Base-by-base conservation (phyloP, 2,113 vertebrate species). In the Plotosus lineatus region DNA sequence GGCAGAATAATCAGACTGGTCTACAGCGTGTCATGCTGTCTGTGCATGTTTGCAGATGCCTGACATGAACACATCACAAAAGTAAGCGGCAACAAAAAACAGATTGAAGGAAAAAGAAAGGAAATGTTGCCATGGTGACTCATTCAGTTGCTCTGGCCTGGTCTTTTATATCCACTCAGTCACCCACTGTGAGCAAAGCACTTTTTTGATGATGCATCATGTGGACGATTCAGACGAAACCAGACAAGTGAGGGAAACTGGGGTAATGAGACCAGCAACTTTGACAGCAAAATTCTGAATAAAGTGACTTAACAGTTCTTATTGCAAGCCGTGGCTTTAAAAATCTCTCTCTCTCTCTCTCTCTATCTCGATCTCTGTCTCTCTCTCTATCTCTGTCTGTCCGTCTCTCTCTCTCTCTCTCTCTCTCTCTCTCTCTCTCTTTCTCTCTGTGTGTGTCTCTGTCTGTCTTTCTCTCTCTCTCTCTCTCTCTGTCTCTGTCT, bases 41-140 rank as follows among this genome's bases (percentile, higher is more conserved):
- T 50, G 26, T 40, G 69, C 44, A 14, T 50, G 61, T 58, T 73
- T 50, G 65, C 40, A 50, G 56, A 61, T 75, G 61, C 61, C 8
- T 23, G 42, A 48, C 78, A 77, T 72, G 17, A 78, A 36, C 50
- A 38, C 10, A 75, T 78, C 38, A 80, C 9, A 4, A 74, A 83
- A 83, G 83, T 66, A 26, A 60, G 73, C 46, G 46, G 23, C 58
- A 48, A 60, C 50, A 73, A 61, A 40, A 73, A 86, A 82, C 46
- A 71, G 56, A 75, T 23, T 63, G 33, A 75, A 65, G 46, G 50
- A 48, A 79, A 79, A 51, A 65, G 46, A n/a, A 33, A 40, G 3
- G 40, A 80, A 56, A 60, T 75, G 75, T 88, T 82, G 71, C 83
- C 80, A 85, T 86, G 81, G 82, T 72, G 73, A 77, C 60, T 65